Evolutionary conservation across 2,888 invertebrate genomes (phyloP), one percentile per base, ranked within the genome.

Genomic region (Heliconius ethilla): DNA sequence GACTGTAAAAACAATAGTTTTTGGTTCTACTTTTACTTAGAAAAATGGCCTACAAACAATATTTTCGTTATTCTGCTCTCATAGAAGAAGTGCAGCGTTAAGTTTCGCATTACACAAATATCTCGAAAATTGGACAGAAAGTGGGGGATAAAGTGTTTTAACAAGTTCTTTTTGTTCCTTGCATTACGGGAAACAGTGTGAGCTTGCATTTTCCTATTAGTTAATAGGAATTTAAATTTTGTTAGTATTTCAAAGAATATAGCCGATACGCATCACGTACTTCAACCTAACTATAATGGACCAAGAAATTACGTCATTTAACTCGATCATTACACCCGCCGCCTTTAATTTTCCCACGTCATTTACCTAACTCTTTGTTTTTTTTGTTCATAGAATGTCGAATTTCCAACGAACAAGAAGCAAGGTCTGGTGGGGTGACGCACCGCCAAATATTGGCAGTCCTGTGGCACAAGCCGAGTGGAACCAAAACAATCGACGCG

Each of bases 401-500:
- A 96, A 96, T 88, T 96, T 96, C 88, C 96, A 96, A 91, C 93
- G 96, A 84, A 95, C 95, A 82, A 95, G 95, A 82, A 96, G 96
- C 89, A 96, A 96, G 90, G 96, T 96, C 18, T 96, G 96, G 96
- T 96, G 96, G 96, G 95, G 95, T 78, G 95, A 94, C 86, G 90
- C 93, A 83, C 92, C 93, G 82, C 91, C 91, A 78, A 90, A 88
- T 81, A 84, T 91, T 70, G 92, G 90, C 75, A 95, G 93, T 83
- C 95, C 94, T 59, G 91, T 94, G 51, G 90, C 93, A 22, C 88
- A 87, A 82, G 82, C 89, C 72, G 87, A 87, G 77, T 88, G 90
- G 86, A 90, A 90, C 85, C 87, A 85, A 83, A 88, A 89, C 85
- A 89, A 89, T 82, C 86, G 87, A 25, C 84, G 85, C 82, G 90